Base-by-base conservation (phyloP, 2,888 invertebrate species). In the Machimus rusticus region DNA sequence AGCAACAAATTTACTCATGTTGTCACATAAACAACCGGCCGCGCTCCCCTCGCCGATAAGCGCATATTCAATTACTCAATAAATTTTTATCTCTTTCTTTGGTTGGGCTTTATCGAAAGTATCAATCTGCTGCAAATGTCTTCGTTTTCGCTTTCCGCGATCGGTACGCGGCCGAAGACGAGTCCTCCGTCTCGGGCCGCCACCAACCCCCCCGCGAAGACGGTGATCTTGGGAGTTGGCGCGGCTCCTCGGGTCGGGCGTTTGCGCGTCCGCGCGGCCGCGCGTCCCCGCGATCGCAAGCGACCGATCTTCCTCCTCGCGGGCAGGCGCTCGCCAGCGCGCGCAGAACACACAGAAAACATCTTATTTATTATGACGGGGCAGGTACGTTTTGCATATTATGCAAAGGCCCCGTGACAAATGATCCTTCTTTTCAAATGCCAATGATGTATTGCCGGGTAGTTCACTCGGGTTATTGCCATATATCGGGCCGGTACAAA, bases 341-440 rank as follows among this genome's bases (percentile, higher is more conserved):
- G 86, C 23, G 39, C 28, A 14, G 84, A 74, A 84, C 39, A 57
- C 74, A 74, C 66, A 74, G 84, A 78, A 57, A 81, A 88, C 77
- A 84, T 88, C 88, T 88, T 88, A 88, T 88, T 88, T 88, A 88
- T 88, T 88, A 88, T 88, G 88, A 88, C 88, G 87, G 82, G 34
- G 6, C 37, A 55, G 84, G 84, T 87, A 78, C 78, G 77, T 46
- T 87, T 86, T 86, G 86, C 84, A 87, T 87, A 87, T 86, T 87
- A 88, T 88, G 85, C 79, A 77, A 86, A 57, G 86, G 81, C 86
- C 82, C 88, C 43, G 86, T 87, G 88, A 88, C 88, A 88, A 88
- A 88, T 88, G 87, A 88, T 88, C 87, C 84, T 77, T 78, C 37
- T 66, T 86, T 86, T 86, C 86, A 86, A 86, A 86, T 79, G 77